Evolutionary conservation across 2,888 invertebrate genomes (phyloP).

Genomic region (Rapana venosa): DNA sequence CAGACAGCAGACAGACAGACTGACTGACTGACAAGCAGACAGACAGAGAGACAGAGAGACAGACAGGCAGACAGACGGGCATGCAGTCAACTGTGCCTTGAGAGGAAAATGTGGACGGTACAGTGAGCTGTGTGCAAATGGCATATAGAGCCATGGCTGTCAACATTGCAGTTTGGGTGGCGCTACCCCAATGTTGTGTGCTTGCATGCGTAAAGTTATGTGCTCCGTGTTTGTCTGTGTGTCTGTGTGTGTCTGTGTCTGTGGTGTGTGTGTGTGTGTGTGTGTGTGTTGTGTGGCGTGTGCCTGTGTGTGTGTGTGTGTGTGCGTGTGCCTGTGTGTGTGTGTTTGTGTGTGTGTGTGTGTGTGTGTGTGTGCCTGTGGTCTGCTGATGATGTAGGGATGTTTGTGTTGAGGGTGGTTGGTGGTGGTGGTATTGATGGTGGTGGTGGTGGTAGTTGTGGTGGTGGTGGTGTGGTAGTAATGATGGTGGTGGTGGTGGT

Average conservation of each 20-base stretch:
- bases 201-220: not conserved
- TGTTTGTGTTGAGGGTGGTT: not conserved
- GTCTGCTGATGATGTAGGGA: not conserved
- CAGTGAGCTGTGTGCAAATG: too few relatives aligned
- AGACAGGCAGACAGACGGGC: too few relatives aligned
- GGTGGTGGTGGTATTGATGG: not conserved
- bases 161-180: too few relatives aligned
- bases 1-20: too few relatives aligned
- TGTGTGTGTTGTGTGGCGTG: conserved; percentile 4
- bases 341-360: not conserved
- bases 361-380: not conserved
- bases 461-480: too few relatives aligned
- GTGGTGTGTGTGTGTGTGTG: not conserved
- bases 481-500: not conserved
- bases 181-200: not conserved
- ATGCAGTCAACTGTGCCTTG: too few relatives aligned
- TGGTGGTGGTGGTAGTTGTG: too few relatives aligned
- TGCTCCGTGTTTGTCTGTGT: not conserved
- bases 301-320: not conserved
- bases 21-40: too few relatives aligned
- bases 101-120: too few relatives aligned
- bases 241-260: not conserved
- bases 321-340: not conserved
- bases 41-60: too few relatives aligned
- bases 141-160: too few relatives aligned